phyloP scores from a whole-genome alignment of 2,113 vertebrate genomes.

The Seriola rivoliana region DNA sequence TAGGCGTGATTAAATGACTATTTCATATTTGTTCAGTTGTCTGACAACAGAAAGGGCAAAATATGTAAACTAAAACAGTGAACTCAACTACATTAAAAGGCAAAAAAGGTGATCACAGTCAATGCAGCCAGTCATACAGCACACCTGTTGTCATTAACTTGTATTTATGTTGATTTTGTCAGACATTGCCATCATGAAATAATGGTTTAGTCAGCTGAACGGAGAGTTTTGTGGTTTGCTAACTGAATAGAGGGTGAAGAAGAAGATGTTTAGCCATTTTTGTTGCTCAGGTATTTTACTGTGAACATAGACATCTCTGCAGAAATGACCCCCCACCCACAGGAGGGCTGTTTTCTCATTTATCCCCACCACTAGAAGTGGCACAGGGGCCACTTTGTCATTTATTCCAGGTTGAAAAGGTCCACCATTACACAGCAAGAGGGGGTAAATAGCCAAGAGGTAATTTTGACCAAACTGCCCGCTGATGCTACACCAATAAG shows the following conservation, averaged over 20 bases:
- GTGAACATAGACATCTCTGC: background rate
- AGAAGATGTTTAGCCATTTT: background rate
- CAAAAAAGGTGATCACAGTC: background rate
- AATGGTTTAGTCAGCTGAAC: too few species aligned
- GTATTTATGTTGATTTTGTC: background rate
- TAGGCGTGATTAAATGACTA: background rate
- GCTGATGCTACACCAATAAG: constrained; percentile 60
- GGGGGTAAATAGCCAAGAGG: constrained; percentile 52
- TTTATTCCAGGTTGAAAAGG: constrained; percentile 63
- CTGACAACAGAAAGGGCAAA: background rate
- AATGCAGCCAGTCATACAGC: too few species aligned
- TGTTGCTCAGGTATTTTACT: background rate
- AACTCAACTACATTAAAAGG: background rate
- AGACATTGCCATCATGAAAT: too few species aligned
- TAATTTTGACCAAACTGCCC: constrained; percentile 65
- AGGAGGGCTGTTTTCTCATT: constrained; percentile 32
- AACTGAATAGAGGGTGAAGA: background rate
- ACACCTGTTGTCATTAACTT: too few species aligned
- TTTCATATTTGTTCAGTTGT: background rate
- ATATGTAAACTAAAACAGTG: background rate
- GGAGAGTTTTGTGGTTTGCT: background rate
- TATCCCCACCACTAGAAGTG: constrained; percentile 36
- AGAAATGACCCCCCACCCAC: background rate
- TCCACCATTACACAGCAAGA: constrained; percentile 53
- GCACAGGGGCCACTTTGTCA: constrained; percentile 31